Conservation (phyloP, 2,113 vertebrate genomes). For the Eublepharis macularius region DNA sequence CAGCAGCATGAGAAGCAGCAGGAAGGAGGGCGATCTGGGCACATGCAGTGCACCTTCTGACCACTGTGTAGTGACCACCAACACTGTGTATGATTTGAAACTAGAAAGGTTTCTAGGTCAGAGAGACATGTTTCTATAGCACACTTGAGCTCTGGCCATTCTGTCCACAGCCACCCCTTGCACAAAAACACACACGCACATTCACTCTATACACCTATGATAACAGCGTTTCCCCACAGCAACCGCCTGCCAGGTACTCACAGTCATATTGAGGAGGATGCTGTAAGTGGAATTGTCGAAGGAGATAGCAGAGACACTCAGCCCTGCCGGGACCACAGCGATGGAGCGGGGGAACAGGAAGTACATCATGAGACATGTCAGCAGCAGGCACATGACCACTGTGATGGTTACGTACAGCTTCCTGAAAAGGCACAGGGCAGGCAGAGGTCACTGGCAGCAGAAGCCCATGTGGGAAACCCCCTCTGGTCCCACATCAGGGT, state of each 20-base stretch:
- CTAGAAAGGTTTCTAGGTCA: background rate
- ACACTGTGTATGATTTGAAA: background rate
- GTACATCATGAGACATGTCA: constrained; percentile 54
- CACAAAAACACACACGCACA: background rate
- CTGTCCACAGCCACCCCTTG: background rate
- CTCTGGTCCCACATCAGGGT: no score
- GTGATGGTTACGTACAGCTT: constrained; percentile 69
- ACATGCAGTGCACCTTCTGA: background rate
- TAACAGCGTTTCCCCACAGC: background rate
- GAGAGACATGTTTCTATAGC: background rate
- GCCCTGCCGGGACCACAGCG: constrained; percentile 40
- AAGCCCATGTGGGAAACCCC: background rate
- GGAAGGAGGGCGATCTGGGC: background rate
- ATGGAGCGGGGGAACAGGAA: constrained; percentile 71
- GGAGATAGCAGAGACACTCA: constrained; percentile 55
- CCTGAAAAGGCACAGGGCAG: constrained; percentile 57
- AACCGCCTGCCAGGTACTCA: constrained; percentile 25
- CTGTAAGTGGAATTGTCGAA: background rate
- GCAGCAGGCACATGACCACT: constrained; percentile 65
- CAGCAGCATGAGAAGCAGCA: background rate
- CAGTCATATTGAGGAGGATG: constrained; percentile 65
- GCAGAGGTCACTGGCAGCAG: background rate
- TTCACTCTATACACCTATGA: background rate
- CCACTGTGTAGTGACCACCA: background rate
- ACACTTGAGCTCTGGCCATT: background rate